phyloP scores from a whole-genome alignment of 2,797 vertebrate genomes.

The Eptatretus atami region DNA sequence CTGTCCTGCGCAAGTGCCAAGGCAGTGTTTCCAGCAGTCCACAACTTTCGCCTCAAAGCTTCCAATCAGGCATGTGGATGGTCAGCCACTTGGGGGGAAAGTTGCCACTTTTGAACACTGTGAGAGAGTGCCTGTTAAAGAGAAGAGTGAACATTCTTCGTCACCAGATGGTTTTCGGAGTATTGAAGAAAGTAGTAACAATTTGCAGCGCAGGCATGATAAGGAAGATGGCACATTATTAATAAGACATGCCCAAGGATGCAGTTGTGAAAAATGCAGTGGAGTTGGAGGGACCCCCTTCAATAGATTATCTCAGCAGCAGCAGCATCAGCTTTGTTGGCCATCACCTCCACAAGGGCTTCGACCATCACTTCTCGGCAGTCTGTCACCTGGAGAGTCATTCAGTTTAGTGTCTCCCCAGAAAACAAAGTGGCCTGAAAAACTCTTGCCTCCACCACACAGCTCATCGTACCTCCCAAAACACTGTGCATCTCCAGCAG shows the following conservation, averaged over 20 bases:
- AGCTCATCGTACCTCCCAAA: background rate
- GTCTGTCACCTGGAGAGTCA: slow-evolving; percentile 49
- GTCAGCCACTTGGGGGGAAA: background rate
- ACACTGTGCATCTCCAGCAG: too few relatives aligned
- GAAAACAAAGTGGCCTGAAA: background rate
- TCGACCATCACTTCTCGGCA: slow-evolving; percentile 52
- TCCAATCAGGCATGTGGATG: background rate
- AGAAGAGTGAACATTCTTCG: background rate
- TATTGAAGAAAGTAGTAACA: background rate
- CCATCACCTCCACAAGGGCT: slow-evolving; percentile 23
- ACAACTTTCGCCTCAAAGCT: background rate
- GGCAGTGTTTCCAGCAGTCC: slow-evolving; percentile 54
- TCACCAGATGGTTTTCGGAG: background rate
- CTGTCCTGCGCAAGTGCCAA: slow-evolving; percentile 25
- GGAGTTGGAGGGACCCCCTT: background rate
- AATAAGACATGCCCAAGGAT: background rate
- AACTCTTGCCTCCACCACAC: background rate
- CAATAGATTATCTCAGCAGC: background rate
- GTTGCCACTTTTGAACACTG: background rate
- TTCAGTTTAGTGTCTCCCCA: slow-evolving; percentile 18
- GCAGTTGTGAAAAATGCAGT: background rate
- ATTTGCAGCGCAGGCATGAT: background rate
- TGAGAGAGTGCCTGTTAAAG: too few relatives aligned
- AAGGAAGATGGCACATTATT: background rate
- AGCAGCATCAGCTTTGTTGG: background rate